phyloP scores from a whole-genome alignment of 2,888 invertebrate species.

The Ceratothoa steindachneri region DNA sequence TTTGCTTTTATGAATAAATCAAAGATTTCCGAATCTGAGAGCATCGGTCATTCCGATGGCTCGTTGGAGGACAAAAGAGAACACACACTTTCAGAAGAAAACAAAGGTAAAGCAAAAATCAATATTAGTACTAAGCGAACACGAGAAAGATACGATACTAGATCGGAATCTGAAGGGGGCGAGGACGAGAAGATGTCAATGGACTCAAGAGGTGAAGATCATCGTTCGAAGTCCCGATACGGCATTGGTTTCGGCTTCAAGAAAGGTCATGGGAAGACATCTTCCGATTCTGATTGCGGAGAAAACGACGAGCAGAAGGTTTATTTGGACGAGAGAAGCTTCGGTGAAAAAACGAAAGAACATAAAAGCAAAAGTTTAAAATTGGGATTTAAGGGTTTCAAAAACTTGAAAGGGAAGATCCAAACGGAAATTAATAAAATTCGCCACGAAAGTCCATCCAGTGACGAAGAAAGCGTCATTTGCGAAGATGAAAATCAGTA shows the following conservation, averaged over 20 bases:
- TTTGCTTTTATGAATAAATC: slow-evolving; percentile 36
- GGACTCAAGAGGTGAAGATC: slow-evolving; percentile 25
- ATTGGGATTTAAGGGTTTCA: slow-evolving; percentile 38
- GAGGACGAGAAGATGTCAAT: slow-evolving; percentile 30
- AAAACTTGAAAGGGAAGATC: slow-evolving; percentile 37
- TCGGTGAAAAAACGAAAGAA: slow-evolving; percentile 33
- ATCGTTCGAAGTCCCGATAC: slow-evolving; percentile 17
- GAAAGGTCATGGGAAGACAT: slow-evolving; percentile 21
- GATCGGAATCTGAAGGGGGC: slow-evolving; percentile 34
- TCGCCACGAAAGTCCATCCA: slow-evolving; percentile 38
- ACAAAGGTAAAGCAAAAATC: slow-evolving; percentile 27
- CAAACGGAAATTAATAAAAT: slow-evolving; percentile 37
- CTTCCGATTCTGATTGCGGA: slow-evolving; percentile 34
- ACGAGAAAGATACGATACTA: slow-evolving; percentile 30
- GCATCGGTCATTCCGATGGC: slow-evolving; percentile 9
- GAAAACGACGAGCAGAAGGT: slow-evolving; percentile 30
- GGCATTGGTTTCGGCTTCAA: slow-evolving; percentile 29
- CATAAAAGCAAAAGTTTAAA: slow-evolving; percentile 33
- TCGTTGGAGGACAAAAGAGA: neutral
- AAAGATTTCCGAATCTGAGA: slow-evolving; percentile 26
- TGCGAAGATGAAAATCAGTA: slow-evolving; percentile 20
- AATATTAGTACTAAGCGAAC: slow-evolving; percentile 28
- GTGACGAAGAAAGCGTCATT: slow-evolving; percentile 27
- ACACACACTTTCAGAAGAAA: slow-evolving; percentile 15
- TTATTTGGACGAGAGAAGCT: slow-evolving; percentile 29